phyloP scores from a whole-genome alignment of 2,113 vertebrate genomes.

The Phodopus roborovskii region DNA sequence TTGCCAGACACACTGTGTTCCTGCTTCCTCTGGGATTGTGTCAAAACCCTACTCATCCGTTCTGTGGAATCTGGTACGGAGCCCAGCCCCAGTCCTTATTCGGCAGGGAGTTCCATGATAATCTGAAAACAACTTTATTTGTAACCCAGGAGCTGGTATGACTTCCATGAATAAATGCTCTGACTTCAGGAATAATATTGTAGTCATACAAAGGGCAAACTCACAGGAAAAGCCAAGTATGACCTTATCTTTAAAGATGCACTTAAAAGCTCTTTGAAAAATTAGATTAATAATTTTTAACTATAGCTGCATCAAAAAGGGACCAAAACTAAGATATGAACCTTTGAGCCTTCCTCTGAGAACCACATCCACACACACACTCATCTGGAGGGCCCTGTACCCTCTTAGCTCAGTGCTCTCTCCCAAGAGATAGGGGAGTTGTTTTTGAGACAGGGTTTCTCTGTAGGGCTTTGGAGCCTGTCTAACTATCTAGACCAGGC shows the following conservation, averaged over 20 bases:
- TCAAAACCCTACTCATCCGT: neutral
- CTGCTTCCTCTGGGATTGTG: neutral
- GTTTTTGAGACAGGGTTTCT: no score
- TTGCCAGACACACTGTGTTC: neutral
- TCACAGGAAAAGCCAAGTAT: neutral
- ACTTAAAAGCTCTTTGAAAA: conserved; percentile 14
- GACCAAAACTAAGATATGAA: neutral
- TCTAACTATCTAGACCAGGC: no score
- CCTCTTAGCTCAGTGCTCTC: neutral
- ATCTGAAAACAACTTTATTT: neutral
- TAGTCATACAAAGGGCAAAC: neutral
- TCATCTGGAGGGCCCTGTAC: neutral
- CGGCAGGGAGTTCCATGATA: neutral
- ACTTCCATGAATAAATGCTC: neutral
- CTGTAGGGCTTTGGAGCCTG: no score
- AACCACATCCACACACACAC: neutral
- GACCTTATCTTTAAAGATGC: neutral
- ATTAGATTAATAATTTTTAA: neutral
- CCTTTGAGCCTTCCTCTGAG: neutral
- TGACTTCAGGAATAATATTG: neutral
- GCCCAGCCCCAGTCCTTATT: neutral
- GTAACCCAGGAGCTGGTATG: neutral
- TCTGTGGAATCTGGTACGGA: neutral
- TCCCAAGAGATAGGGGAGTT: neutral
- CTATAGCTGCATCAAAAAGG: neutral